phyloP scores from a whole-genome alignment of 2,113 vertebrate species.

The Pseudopipra pipra region DNA sequence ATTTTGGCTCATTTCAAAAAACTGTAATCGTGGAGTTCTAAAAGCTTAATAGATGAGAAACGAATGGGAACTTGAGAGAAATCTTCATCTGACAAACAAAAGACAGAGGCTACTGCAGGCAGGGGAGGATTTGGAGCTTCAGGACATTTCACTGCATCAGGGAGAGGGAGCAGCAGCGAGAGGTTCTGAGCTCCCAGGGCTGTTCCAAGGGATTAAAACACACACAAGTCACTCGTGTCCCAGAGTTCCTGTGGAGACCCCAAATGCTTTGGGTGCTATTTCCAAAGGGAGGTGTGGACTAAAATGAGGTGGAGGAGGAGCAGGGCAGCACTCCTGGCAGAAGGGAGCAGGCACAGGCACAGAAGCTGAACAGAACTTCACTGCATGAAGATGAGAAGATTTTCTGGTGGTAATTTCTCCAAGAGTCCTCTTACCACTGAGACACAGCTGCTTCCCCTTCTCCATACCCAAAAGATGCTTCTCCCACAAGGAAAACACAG shows the following conservation, averaged over 20 bases:
- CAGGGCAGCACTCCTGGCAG: not conserved
- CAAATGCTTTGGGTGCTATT: not conserved
- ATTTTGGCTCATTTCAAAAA: not conserved
- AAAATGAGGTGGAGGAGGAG: not conserved
- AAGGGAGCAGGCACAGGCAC: not conserved
- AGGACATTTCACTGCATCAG: not conserved
- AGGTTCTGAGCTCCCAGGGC: not conserved
- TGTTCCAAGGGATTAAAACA: not conserved
- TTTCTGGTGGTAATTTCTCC: not conserved
- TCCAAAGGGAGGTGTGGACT: not conserved
- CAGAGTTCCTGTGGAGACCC: not conserved
- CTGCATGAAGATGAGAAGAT: not conserved
- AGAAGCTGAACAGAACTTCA: not conserved
- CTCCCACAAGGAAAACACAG: not conserved
- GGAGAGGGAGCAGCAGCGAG: not conserved
- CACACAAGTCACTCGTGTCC: not conserved
- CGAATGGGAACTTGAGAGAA: not conserved
- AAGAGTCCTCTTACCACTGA: not conserved
- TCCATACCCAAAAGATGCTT: not conserved
- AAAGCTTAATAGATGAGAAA: not conserved
- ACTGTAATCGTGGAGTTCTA: not conserved
- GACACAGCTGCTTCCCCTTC: not conserved
- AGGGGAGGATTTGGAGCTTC: not conserved
- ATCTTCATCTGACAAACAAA: too few relatives aligned
- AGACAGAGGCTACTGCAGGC: not conserved